Evolutionary conservation across 2,888 invertebrate genomes (phyloP), one percentile per base, ranked within the genome.

Genomic region (Leptinotarsa haldemani): DNA sequence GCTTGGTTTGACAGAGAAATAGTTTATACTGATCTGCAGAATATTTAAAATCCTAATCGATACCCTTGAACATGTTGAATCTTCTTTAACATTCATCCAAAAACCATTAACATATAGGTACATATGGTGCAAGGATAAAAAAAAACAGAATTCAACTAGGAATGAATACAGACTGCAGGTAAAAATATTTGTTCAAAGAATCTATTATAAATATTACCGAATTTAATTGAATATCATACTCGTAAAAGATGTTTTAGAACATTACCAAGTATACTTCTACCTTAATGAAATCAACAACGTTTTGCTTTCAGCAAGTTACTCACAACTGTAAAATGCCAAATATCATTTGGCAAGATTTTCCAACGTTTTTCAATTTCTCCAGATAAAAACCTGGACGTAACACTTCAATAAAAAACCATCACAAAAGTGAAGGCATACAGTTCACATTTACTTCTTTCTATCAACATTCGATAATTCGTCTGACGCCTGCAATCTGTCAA

Each of bases 151-250:
- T 64, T 72, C 47, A 72, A 68, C 18, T 30, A 30, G 40, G 40
- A 56, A 46, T 7, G 9, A 40, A 72, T 48, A 56, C 64, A 72
- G 72, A 72, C 64, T 72, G 72, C 72, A 72, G 67, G 66, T 30
- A n/a, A 50, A 16, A n/a, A n/a, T 50, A 50, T 5, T 50, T 50
- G 16, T 4, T 40, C 40, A 40, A 12, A 9, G 5, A 40, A 40
- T 40, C 9, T 12, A 2, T 40, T 40, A 40, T 40, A 9, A 40
- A 40, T 40, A 40, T 40, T 40, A 40, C 40, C 9, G 40, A 40
- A 12, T 40, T 40, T 40, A 9, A 40, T 40, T 0, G 9, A 40
- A 40, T 40, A 40, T 40, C 40, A 40, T 9, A 30, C 30, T 30
- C 7, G 7, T 30, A 40, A 40, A 12, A 40, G 9, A 12, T 9